phyloP scores from a whole-genome alignment of 2,113 vertebrate genomes.

The Anarhynchus alexandrinus region DNA sequence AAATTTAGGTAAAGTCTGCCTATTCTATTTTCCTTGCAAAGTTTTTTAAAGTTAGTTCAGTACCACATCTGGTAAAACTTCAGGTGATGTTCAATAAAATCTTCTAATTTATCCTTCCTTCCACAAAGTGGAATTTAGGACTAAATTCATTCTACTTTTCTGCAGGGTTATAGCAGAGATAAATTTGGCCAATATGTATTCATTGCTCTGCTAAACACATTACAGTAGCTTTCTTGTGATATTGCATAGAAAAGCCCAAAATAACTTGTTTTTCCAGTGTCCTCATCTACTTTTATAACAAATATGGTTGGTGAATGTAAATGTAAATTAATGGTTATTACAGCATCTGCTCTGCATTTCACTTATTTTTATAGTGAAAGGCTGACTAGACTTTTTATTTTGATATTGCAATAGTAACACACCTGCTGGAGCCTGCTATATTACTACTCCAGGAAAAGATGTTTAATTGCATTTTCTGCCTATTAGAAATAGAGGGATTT shows the following conservation, averaged over 20 bases:
- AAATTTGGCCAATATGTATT: conserved; percentile 51
- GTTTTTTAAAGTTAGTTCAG: neutral
- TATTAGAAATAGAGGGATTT: conserved; percentile 19
- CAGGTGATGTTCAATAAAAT: neutral
- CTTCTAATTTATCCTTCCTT: conserved; percentile 9
- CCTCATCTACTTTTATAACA: conserved; percentile 55
- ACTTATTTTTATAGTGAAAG: conserved; percentile 51
- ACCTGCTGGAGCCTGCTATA: conserved; percentile 31
- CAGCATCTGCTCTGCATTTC: conserved; percentile 59
- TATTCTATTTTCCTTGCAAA: neutral
- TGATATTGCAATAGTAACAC: conserved; percentile 24
- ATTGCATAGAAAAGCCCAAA: conserved; percentile 19
- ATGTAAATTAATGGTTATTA: conserved; percentile 66
- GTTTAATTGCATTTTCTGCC: conserved; percentile 41
- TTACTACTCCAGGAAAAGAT: conserved; percentile 29
- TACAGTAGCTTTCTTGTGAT: conserved; percentile 27
- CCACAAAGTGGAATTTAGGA: conserved; percentile 22
- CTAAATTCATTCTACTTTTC: conserved; percentile 37
- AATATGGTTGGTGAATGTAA: conserved; percentile 51
- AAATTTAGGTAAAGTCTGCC: neutral
- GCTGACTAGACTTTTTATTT: conserved; percentile 51
- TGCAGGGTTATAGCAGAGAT: conserved; percentile 23
- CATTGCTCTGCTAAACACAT: conserved; percentile 44
- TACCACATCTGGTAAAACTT: neutral
- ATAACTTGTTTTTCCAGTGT: conserved; percentile 59